Percentiles rank a stretch among this genome's conserved stretches.
These are phyloP conservation scores for Drosophila putrida DNA, from an alignment of 2,888 invertebrate genomes.

Conservation along the genomic window DNA sequence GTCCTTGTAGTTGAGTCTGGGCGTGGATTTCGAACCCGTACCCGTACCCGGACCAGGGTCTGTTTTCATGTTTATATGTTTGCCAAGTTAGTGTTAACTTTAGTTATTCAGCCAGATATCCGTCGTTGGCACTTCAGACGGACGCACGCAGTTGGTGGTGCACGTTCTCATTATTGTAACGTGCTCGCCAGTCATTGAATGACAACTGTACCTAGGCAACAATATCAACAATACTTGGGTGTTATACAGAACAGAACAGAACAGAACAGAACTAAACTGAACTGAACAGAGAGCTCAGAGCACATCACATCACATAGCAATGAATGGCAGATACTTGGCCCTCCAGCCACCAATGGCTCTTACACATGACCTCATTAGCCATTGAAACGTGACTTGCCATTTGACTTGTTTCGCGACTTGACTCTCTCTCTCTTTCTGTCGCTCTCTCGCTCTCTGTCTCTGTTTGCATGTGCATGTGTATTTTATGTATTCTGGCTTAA, in stretches of 20 bases:
- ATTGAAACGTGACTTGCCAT: conserved; percentile 83
- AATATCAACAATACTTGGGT: conserved; percentile 74
- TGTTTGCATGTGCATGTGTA: conserved; percentile 23
- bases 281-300: no score
- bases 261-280: not conserved
- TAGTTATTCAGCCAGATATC: conserved; percentile 81
- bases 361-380: conserved; percentile 84
- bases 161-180: conserved; percentile 79
- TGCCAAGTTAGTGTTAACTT: conserved; percentile 82
- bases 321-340: conserved; percentile 43
- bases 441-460: conserved; percentile 16
- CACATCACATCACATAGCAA: conserved; percentile 14
- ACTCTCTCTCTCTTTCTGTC: conserved; percentile 31
- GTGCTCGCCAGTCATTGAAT: conserved; percentile 69
- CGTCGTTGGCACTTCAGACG: conserved; percentile 77
- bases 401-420: conserved; percentile 80
- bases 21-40: no score
- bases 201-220: conserved; percentile 77
- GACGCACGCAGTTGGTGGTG: conserved; percentile 36
- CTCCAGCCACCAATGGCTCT: conserved; percentile 71
- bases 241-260: conserved; percentile 30
- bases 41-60: not conserved
- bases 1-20: conserved; percentile 42
- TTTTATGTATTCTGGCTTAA: conserved; percentile 57
- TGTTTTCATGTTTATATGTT: conserved; percentile 80